Conservation (phyloP, 2,888 invertebrate species). For the Arge pagana region DNA sequence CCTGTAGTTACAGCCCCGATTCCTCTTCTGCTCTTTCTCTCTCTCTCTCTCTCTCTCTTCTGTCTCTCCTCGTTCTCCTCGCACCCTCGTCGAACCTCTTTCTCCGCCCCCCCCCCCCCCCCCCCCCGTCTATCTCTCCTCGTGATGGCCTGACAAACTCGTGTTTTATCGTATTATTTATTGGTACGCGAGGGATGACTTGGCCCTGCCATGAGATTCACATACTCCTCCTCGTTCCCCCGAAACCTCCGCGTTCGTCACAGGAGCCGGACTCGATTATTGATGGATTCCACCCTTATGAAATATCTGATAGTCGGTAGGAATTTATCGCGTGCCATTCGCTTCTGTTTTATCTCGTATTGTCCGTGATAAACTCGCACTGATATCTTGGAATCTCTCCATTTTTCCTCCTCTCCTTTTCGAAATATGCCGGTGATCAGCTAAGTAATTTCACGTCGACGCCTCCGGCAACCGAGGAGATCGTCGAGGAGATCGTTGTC, state of each 20-base stretch:
- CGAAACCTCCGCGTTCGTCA: not conserved
- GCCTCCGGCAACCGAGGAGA: too few relatives aligned
- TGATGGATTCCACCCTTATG: slow-evolving; percentile 59
- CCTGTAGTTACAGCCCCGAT: too few relatives aligned
- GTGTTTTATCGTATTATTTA: slow-evolving; percentile 59
- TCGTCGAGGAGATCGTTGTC: too few relatives aligned
- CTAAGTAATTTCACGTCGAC: too few relatives aligned
- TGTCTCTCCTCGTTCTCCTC: not conserved
- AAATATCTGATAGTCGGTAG: slow-evolving; percentile 54
- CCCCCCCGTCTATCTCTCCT: slow-evolving; percentile 33
- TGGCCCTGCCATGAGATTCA: not conserved
- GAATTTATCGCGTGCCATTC: slow-evolving; percentile 57
- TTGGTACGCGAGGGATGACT: slow-evolving; percentile 41
- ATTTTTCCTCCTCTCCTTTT: too few relatives aligned
- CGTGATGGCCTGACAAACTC: slow-evolving; percentile 55
- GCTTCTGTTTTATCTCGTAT: slow-evolving; percentile 56
- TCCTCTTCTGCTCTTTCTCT: not conserved
- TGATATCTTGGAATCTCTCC: slow-evolving; percentile 47
- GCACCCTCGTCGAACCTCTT: not conserved
- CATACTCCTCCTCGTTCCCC: too few relatives aligned
- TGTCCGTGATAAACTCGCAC: slow-evolving; percentile 56
- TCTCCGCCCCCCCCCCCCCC: not conserved
- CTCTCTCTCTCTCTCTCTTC: slow-evolving; percentile 5
- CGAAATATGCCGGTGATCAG: too few relatives aligned
- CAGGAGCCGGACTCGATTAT: slow-evolving; percentile 41